A percentile compares a stretch with the other conserved stretches of the same genome.
phyloP scores from a whole-genome alignment of 1,140 invertebrate genomes.

The Drosophila funebris region DNA sequence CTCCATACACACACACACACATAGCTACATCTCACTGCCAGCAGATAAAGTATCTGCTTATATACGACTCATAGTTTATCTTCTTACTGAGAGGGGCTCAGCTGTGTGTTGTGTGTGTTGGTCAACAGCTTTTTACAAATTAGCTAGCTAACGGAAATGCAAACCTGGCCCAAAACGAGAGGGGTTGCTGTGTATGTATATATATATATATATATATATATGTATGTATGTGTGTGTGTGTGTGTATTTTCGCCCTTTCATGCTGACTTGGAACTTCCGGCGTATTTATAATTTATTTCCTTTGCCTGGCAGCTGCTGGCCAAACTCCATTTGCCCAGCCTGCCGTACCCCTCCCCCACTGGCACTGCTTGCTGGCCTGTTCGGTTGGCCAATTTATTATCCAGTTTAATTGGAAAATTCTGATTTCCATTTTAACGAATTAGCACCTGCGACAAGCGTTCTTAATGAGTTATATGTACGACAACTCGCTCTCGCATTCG shows the following conservation, averaged over 20 bases:
- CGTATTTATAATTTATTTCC: slow-evolving; percentile 82
- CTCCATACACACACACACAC: not conserved
- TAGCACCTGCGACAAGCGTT: slow-evolving; percentile 79
- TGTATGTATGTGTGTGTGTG: slow-evolving; percentile 7
- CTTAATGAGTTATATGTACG: slow-evolving; percentile 79
- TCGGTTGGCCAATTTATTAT: slow-evolving; percentile 75
- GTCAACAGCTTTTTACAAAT: slow-evolving; percentile 82
- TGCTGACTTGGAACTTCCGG: slow-evolving; percentile 80
- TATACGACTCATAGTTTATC: slow-evolving; percentile 74
- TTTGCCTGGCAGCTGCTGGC: slow-evolving; percentile 63
- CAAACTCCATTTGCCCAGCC: slow-evolving; percentile 36
- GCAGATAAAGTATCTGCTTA: slow-evolving; percentile 78
- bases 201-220: not conserved
- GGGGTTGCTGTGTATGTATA: slow-evolving; percentile 1
- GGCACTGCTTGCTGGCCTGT: slow-evolving; percentile 8
- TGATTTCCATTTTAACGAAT: slow-evolving; percentile 83
- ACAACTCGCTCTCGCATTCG: slow-evolving; percentile 53
- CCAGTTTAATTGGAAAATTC: slow-evolving; percentile 82
- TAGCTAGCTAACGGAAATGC: slow-evolving; percentile 77
- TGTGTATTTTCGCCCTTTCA: slow-evolving; percentile 67
- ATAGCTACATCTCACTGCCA: slow-evolving; percentile 48
- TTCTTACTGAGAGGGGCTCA: slow-evolving; percentile 65
- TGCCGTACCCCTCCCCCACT: too few species aligned
- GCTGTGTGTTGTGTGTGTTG: slow-evolving; percentile 56
- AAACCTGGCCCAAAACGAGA: slow-evolving; percentile 53